Evolutionary conservation across 2,888 invertebrate genomes (phyloP), one percentile per base, ranked within the genome.

Genomic region (Eupithecia vulgata): DNA sequence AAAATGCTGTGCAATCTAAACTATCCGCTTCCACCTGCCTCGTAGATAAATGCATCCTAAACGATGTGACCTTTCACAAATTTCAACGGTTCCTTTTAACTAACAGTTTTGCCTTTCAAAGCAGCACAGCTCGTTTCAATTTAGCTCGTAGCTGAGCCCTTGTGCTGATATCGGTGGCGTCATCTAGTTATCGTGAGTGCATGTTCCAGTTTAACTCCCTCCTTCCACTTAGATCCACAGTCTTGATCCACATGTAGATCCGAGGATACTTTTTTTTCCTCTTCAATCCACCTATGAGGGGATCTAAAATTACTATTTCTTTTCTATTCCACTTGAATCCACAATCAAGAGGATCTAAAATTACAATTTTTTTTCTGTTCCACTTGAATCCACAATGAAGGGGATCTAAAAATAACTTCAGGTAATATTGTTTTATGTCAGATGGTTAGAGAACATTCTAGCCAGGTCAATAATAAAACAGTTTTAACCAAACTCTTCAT

Each of bases 11-110:
- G 61, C 34, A 34, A 34, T 34, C 17, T 61, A 34, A 61, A 21
- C 34, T 61, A 0, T 61, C 37, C 15, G 30, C 34, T 15, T 40
- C 61, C 25, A 57, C 70, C 67, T 34, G 70, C 34, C 70, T 70
- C 37, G 17, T 35, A 12, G 42, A 59, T 68, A n/a, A 71, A 65
- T 59, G 64, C 59, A 30, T n/a, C 62, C 85, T 85, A 64, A 86
- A 82, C 84, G 85, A 85, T 83, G 83, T 85, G 84, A 87, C 89
- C 89, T 88, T 87, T 88, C 84, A 83, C 87, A 85, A 89, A 90
- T 90, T 89, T 87, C 87, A 84, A 86, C 84, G 84, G 85, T 84
- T 85, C 82, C 86, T 84, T 86, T 85, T 86, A 86, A 86, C 85
- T 80, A 87, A 87, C 81, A 86, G 82, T 83, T 83, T 85, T 82